phyloP scores from a whole-genome alignment of 2,888 invertebrate genomes.

The Dysmachus trigonus region DNA sequence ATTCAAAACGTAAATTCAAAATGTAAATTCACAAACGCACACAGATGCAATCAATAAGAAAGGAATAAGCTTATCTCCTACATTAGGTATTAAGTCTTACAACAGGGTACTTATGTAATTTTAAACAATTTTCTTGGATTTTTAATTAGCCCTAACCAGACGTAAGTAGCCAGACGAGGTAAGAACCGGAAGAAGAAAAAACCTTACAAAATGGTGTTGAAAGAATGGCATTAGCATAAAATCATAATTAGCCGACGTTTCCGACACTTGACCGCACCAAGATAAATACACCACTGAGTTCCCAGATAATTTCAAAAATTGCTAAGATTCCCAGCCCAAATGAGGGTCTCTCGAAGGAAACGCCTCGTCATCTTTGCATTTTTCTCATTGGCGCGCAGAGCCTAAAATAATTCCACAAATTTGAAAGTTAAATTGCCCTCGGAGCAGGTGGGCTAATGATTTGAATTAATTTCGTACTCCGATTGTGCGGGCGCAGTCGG shows the following conservation, averaged over 20 bases:
- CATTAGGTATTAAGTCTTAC: neutral
- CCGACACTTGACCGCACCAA: neutral
- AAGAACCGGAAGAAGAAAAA: neutral
- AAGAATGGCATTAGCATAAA: constrained; percentile 24
- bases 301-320: constrained; percentile 23
- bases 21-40: no score
- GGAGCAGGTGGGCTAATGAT: neutral
- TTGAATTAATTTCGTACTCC: constrained; percentile 16
- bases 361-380: neutral
- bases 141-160: neutral
- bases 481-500: neutral
- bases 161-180: neutral
- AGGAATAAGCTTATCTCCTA: neutral
- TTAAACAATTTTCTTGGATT: neutral
- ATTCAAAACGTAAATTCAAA: no score
- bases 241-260: neutral
- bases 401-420: constrained; percentile 36
- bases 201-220: constrained; percentile 15
- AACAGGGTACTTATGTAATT: neutral
- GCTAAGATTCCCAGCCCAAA: neutral
- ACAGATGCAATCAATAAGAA: neutral
- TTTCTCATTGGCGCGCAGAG: neutral
- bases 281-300: constrained; percentile 20
- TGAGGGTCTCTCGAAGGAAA: neutral
- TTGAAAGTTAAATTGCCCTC: constrained; percentile 33